Base-by-base conservation (phyloP, 2,888 invertebrate genomes). In the Gandaritis pyraliata region DNA sequence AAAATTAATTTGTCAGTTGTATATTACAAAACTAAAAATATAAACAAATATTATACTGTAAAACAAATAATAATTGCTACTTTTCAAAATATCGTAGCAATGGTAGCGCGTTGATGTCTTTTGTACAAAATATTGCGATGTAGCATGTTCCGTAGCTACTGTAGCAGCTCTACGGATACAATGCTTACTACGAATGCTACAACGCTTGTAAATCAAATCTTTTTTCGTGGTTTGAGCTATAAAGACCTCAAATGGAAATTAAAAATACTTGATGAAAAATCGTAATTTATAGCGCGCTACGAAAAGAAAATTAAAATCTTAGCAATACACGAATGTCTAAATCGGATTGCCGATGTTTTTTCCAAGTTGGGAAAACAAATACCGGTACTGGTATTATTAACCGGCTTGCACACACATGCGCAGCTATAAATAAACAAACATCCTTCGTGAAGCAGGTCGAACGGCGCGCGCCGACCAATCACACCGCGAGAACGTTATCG, bases 401-500 rank as follows among this genome's bases (percentile, higher is more conserved):
- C 81, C 80, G 81, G 81, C 80, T 75, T 69, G 82, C 85, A 16
- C 83, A 87, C 86, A 88, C 87, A 82, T 49, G 39, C 64, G 69
- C 64, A 15, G 72, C 74, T 82, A 83, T 80, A 80, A 82, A 86
- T 85, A 87, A 86, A 86, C 83, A 88, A 85, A 84, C 83, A 76
- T 78, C 79, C 77, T 80, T 80, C 80, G 71, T 80, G 85, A 70
- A 72, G 85, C 79, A 86, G 81, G 88, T 71, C 72, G 75, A 54
- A 64, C 78, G 65, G 67, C 70, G 66, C 66, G 69, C 68, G 69
- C 80, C 85, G 66, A 80, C 92, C 92, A 92, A 92, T 92, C 87
- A 72, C 83, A 69, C 61, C 73, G 76, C 86, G 75, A 82, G 84
- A 86, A 85, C 72, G 66, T 83, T 87, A 87, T 89, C 88, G 87